These are phyloP conservation scores for Epinephelus awoara DNA, from an alignment of 2,797 vertebrate species.

Conservation along the genomic window DNA sequence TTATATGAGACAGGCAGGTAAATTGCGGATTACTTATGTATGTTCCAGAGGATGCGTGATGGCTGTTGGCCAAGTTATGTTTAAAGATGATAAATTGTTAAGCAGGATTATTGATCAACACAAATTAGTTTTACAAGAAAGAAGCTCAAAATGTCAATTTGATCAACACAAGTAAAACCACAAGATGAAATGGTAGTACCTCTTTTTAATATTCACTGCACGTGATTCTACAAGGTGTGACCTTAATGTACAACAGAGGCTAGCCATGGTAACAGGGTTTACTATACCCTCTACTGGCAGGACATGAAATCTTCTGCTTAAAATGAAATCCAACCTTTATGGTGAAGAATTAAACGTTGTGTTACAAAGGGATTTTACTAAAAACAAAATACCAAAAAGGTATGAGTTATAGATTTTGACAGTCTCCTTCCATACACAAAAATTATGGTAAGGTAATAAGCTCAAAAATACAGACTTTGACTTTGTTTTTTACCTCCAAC, in stretches of 20 bases:
- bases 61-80: background rate
- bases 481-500: conserved; percentile 42
- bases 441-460: conserved; percentile 31
- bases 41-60: background rate
- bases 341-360: conserved; percentile 40
- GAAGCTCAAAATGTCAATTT: background rate
- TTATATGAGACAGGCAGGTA: background rate
- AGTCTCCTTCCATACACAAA: conserved; percentile 49
- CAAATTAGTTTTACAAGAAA: background rate
- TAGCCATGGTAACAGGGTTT: conserved; percentile 46
- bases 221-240: conserved; percentile 56
- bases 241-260: conserved; percentile 58
- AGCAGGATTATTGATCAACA: background rate
- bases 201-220: conserved; percentile 72
- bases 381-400: conserved; percentile 69
- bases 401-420: conserved; percentile 51
- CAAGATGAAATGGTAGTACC: conserved; percentile 39
- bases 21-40: background rate
- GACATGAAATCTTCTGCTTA: conserved; percentile 45
- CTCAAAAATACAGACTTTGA: conserved; percentile 66
- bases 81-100: background rate
- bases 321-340: conserved; percentile 35
- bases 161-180: conserved; percentile 20
- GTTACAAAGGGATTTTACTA: conserved; percentile 72
- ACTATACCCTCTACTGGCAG: conserved; percentile 75